A percentile compares a stretch with the other conserved stretches of the same genome.
Conservation (phyloP, 2,113 vertebrate species). For the Syrmaticus mikado region DNA sequence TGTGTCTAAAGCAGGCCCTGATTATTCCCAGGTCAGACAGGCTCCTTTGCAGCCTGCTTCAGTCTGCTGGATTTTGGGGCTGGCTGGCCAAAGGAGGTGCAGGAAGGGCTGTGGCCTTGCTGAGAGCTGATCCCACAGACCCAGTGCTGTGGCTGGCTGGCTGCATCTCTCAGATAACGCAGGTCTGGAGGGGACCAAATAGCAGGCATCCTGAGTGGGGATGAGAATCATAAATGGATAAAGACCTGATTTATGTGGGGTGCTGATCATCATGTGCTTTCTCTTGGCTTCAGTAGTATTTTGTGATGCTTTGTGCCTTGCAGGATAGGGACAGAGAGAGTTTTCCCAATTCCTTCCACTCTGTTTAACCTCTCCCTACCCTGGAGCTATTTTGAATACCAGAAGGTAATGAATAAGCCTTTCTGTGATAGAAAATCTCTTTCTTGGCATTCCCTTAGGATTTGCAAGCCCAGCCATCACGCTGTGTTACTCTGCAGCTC, state of each 20-base stretch:
- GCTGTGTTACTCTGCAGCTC: background rate
- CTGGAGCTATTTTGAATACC: background rate
- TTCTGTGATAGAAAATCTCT: slow-evolving; percentile 34
- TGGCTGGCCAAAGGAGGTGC: background rate
- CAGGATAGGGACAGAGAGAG: background rate
- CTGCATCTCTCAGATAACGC: background rate
- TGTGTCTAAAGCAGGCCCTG: background rate
- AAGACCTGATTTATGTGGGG: background rate
- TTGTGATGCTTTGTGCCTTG: background rate
- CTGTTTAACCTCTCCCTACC: slow-evolving; percentile 36
- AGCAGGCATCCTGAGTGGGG: background rate
- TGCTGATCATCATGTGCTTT: background rate
- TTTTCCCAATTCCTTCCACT: background rate
- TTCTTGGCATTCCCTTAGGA: slow-evolving; percentile 8
- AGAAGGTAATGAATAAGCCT: slow-evolving; percentile 39
- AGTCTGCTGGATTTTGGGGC: background rate
- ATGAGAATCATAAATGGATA: background rate
- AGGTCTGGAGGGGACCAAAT: background rate
- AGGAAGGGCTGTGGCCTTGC: background rate
- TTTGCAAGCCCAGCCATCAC: background rate
- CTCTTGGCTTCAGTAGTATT: background rate
- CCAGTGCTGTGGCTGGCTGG: background rate
- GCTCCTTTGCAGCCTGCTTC: background rate
- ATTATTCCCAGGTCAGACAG: background rate
- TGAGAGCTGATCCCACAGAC: background rate